phyloP scores from a whole-genome alignment of 1,140 invertebrate genomes.

The Drosophila sechellia region DNA sequence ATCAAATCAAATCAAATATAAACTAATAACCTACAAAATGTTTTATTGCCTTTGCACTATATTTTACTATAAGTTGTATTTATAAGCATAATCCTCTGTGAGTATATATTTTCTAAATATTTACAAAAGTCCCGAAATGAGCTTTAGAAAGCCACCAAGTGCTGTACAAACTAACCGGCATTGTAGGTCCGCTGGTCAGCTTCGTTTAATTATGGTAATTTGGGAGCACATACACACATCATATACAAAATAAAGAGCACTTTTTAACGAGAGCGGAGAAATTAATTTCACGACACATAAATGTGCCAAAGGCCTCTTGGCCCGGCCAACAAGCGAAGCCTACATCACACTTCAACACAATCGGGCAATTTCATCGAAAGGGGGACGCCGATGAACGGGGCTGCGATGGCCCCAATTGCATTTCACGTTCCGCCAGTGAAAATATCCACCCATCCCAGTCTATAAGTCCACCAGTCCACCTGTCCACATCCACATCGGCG shows the following conservation, averaged over 20 bases:
- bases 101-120: not conserved
- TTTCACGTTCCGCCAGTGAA: conserved; percentile 69
- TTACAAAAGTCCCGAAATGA: conserved; percentile 21
- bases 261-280: conserved; percentile 65
- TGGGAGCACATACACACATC: conserved; percentile 16
- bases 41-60: too few species aligned
- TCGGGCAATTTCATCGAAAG: conserved; percentile 80
- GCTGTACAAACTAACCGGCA: conserved; percentile 8
- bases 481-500: conserved; percentile 9
- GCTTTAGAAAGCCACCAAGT: conserved; percentile 30
- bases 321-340: conserved; percentile 79
- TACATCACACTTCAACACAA: conserved; percentile 84
- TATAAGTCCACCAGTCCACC: conserved; percentile 8
- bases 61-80: too few species aligned
- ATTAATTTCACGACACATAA: conserved; percentile 76
- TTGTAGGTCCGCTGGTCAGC: conserved; percentile 3
- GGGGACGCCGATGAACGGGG: conserved; percentile 19
- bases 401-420: conserved; percentile 63
- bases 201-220: conserved; percentile 55
- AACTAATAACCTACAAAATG: too few species aligned
- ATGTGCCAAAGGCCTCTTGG: conserved; percentile 68
- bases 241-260: conserved; percentile 30
- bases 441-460: conserved; percentile 36
- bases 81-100: too few species aligned
- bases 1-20: too few species aligned